Conservation (phyloP, 2,797 vertebrate species). For the Pipistrellus nathusii region DNA sequence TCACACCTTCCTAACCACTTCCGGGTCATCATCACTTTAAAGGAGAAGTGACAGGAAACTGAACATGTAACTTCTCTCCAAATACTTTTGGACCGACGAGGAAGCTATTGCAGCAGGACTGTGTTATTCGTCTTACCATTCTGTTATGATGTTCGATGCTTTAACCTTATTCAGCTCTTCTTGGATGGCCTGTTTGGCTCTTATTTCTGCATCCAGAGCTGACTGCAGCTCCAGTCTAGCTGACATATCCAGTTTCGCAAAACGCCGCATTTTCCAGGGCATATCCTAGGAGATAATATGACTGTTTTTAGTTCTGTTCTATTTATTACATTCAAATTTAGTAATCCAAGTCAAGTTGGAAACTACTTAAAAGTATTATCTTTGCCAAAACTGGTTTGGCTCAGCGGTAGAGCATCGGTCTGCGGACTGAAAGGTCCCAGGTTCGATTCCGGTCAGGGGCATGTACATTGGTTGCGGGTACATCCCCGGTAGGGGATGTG, state of each 20-base stretch:
- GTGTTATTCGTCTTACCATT: conserved; percentile 91
- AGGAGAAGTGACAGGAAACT: background rate
- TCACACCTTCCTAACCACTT: conserved; percentile 12
- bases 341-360: conserved; percentile 58
- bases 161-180: conserved; percentile 98
- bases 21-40: background rate
- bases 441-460: no score
- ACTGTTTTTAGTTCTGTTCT: background rate
- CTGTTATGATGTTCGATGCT: conserved; percentile 95
- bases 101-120: conserved; percentile 22
- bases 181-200: conserved; percentile 97
- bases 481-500: no score
- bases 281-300: conserved; percentile 91
- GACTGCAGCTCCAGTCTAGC: conserved; percentile 98
- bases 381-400: no score
- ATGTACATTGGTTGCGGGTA: no score
- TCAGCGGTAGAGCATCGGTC: no score
- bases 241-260: conserved; percentile 99
- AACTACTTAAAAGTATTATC: background rate
- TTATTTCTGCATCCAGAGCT: conserved; percentile 97
- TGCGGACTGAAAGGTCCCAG: no score
- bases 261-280: conserved; percentile 99
- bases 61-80: conserved; percentile 47
- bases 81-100: background rate
- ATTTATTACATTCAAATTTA: background rate